Conservation (phyloP, 2,888 invertebrate species). For the Micoletzkya japonica region DNA sequence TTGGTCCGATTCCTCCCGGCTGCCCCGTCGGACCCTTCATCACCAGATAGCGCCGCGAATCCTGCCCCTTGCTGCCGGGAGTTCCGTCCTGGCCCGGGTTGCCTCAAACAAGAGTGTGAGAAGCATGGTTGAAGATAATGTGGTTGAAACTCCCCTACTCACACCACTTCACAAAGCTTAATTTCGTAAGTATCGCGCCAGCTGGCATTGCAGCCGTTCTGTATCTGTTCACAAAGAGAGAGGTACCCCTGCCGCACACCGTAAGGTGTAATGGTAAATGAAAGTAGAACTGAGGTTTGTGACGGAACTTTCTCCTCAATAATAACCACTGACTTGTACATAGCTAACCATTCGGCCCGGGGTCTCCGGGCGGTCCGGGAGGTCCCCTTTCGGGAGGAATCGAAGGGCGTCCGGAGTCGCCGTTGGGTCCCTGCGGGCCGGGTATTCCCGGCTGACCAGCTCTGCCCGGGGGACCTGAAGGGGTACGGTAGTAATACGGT, state of each 20-base stretch:
- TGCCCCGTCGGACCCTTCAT: neutral
- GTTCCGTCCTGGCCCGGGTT: neutral
- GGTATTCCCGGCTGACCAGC: conserved; percentile 14
- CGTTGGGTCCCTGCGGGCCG: conserved; percentile 18
- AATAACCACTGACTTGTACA: too few relatives aligned
- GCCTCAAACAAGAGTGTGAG: neutral
- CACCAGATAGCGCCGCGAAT: neutral
- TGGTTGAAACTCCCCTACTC: neutral
- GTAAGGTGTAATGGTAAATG: too few relatives aligned
- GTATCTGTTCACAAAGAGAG: too few relatives aligned
- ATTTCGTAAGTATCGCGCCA: neutral
- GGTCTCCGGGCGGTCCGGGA: conserved; percentile 10
- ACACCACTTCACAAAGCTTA: neutral
- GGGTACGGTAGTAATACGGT: too few relatives aligned
- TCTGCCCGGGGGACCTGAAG: neutral
- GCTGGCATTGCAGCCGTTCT: too few relatives aligned
- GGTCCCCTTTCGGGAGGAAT: neutral
- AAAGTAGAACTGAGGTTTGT: too few relatives aligned
- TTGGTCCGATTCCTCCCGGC: neutral
- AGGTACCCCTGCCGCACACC: too few relatives aligned
- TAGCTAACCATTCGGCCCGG: neutral
- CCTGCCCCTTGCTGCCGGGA: neutral
- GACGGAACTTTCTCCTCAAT: too few relatives aligned
- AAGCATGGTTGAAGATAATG: neutral
- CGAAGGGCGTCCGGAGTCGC: neutral